Evolutionary conservation across 1,140 invertebrate genomes (phyloP).

Genomic region (Tetranychus cinnabarinus): DNA sequence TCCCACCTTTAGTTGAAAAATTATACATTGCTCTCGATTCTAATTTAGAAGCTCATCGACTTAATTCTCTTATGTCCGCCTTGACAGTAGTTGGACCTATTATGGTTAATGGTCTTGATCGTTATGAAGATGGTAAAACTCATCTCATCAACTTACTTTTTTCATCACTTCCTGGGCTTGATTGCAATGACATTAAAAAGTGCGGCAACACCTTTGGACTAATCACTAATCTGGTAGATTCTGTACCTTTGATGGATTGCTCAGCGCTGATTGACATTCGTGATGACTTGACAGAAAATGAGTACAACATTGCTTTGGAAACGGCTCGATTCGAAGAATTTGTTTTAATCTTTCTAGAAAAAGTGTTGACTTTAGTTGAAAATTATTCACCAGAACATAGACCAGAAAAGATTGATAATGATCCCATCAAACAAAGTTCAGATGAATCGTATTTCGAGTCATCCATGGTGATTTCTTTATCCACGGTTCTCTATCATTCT

Average conservation of each 20-base stretch:
- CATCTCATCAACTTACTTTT: slow-evolving; percentile 58
- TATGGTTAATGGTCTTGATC: slow-evolving; percentile 27
- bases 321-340: slow-evolving; percentile 70
- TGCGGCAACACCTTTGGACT: slow-evolving; percentile 47
- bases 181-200: slow-evolving; percentile 70
- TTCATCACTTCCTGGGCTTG: slow-evolving; percentile 56
- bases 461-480: slow-evolving; percentile 39
- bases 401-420: slow-evolving; percentile 10
- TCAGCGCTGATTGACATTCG: slow-evolving; percentile 39
- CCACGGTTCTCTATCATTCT: slow-evolving; percentile 35
- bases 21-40: slow-evolving; percentile 53
- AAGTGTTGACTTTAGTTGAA: slow-evolving; percentile 44
- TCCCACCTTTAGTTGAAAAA: slow-evolving; percentile 54
- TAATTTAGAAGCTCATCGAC: slow-evolving; percentile 58
- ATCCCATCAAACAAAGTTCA: slow-evolving; percentile 33
- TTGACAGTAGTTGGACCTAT: slow-evolving; percentile 41
- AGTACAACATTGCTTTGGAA: slow-evolving; percentile 45
- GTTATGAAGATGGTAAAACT: slow-evolving; percentile 45
- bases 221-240: slow-evolving; percentile 42
- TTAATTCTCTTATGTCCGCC: slow-evolving; percentile 51
- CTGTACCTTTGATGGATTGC: slow-evolving; percentile 60
- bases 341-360: slow-evolving; percentile 55
- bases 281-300: slow-evolving; percentile 45
- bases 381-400: slow-evolving; percentile 37
- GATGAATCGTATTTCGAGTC: slow-evolving; percentile 43